phyloP scores from a whole-genome alignment of 2,797 vertebrate genomes.

The Hypotaenidia okinawae region DNA sequence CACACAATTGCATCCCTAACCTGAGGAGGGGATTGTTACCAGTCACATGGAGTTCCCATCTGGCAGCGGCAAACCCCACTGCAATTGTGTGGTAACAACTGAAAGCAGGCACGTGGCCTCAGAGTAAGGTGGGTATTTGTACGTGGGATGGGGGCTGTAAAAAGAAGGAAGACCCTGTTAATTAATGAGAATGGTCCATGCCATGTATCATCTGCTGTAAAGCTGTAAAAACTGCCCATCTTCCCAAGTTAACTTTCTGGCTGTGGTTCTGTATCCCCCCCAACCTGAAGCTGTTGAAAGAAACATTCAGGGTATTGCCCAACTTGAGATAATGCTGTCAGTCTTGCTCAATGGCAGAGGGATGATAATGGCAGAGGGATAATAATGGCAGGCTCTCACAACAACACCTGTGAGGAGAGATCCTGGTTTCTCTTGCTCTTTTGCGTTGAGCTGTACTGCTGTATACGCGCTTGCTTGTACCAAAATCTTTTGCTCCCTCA shows the following conservation, averaged over 20 bases:
- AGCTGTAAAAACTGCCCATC: background rate
- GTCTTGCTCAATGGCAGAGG: slow-evolving; percentile 8
- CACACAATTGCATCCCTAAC: background rate
- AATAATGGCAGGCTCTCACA: background rate
- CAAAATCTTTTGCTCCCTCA: background rate
- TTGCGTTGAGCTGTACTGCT: background rate
- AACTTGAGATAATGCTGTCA: background rate
- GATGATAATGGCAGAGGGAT: background rate
- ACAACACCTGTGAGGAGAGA: background rate
- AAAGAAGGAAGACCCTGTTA: background rate
- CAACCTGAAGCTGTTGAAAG: background rate
- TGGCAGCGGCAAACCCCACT: background rate
- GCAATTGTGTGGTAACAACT: background rate
- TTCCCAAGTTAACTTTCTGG: background rate
- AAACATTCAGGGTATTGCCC: background rate
- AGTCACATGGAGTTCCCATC: background rate
- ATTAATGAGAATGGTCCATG: background rate
- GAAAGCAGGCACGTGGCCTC: background rate
- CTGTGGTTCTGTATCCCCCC: background rate
- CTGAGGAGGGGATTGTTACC: background rate
- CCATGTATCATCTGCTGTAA: background rate
- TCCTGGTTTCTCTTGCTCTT: background rate
- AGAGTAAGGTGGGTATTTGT: background rate
- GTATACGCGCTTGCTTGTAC: background rate
- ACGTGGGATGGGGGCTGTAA: background rate